Base-by-base conservation (phyloP, 2,113 vertebrate genomes). In the Nipponia nippon region DNA sequence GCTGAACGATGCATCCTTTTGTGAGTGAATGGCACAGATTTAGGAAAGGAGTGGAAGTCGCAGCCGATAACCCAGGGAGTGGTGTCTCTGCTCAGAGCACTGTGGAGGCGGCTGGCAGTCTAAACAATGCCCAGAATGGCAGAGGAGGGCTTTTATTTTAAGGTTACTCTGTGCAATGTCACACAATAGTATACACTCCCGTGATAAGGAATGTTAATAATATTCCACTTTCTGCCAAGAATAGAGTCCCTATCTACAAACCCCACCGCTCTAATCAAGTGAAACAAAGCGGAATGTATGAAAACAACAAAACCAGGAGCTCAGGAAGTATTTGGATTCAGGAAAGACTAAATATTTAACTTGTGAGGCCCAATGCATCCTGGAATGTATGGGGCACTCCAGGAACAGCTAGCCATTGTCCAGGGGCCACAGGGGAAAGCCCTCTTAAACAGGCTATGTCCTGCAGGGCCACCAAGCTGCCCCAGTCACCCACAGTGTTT, bases 301-400 rank as follows among this genome's bases (percentile, higher is more conserved):
- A 90, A 92, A 95, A 95, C 70, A 97, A 93, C 83, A 93, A 89
- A 93, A 61, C 53, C 96, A 62, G 94, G 86, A 95, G 66, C 88
- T 95, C 22, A 23, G 90, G 80, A 93, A 92, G 75, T 93, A 86
- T 95, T 95, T 5, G 15, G 89, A 36, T 82, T 93, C 91, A 84
- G 95, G 95, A 95, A 95, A 95, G 93, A 85, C 89, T 95, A 95
- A 97, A 97, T 96, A 96, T 96, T 97, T 90, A 84, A 96, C 88
- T 93, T 92, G 88, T 79, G 93, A 94, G 94, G 94, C 91, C 76
- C 88, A 93, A 50, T 42, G 87, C 55, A 77, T 91, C 96, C 95
- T 95, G 92, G 87, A 95, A 93, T 72, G 73, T 86, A 17, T 52
- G 91, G 95, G 88, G 81, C 83, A 89, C 73, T 93, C 95, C 93